phyloP scores from a whole-genome alignment of 2,797 vertebrate species.

The Alcedo atthis region DNA sequence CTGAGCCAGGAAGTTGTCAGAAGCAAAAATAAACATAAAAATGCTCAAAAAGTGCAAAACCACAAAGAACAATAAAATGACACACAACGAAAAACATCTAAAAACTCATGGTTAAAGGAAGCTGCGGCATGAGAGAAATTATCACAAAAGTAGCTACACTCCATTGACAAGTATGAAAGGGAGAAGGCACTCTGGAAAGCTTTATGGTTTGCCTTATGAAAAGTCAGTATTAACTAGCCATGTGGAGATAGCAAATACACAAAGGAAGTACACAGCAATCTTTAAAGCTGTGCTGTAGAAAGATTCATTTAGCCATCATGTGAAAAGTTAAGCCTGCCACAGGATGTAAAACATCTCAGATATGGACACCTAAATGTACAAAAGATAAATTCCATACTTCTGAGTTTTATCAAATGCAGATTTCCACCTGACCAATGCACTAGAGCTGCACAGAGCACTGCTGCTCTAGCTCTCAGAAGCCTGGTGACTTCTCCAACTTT shows the following conservation, averaged over 20 bases:
- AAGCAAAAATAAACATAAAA: neutral
- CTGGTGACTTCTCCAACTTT: neutral
- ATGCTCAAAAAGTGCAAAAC: neutral
- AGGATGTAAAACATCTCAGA: neutral
- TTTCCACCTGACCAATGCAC: neutral
- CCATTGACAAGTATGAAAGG: neutral
- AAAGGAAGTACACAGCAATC: neutral
- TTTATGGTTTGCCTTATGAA: neutral
- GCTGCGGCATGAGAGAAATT: neutral
- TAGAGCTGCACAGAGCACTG: neutral
- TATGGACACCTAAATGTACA: fast-evolving
- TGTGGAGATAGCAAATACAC: neutral
- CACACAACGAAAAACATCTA: neutral
- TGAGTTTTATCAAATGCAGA: neutral
- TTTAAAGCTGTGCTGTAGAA: neutral
- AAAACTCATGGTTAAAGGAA: neutral
- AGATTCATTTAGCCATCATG: neutral
- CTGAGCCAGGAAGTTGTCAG: neutral
- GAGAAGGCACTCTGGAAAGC: neutral
- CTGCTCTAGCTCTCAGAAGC: neutral
- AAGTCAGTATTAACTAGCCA: neutral
- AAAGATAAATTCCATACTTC: neutral
- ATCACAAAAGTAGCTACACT: neutral
- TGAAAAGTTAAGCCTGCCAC: neutral
- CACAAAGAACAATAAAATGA: neutral